These are phyloP conservation scores for Neogale vison DNA, from an alignment of 2,113 vertebrate genomes.

Conservation along the genomic window DNA sequence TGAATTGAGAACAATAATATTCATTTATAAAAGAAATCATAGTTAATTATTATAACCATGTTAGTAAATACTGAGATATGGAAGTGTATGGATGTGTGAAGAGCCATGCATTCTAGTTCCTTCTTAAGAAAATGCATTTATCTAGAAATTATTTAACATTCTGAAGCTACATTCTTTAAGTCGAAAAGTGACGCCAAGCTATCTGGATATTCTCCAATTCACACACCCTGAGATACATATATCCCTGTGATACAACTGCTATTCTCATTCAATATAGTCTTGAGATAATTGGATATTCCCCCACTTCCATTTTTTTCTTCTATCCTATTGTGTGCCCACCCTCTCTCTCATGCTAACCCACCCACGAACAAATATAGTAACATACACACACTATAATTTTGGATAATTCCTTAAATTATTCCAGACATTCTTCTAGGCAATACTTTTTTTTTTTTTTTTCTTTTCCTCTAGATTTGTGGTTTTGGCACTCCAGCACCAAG, in stretches of 20 bases:
- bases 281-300: not conserved
- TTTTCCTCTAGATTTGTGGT: conserved; percentile 1
- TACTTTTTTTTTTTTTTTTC: not conserved
- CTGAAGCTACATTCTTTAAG: conserved; percentile 72
- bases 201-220: conserved; percentile 29
- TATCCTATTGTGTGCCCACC: not conserved
- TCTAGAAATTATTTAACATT: conserved; percentile 65
- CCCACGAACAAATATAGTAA: not conserved
- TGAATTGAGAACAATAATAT: conserved; percentile 52
- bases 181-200: conserved; percentile 53
- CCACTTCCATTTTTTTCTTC: not conserved
- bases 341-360: not conserved
- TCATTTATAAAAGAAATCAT: conserved; percentile 62
- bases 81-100: not conserved
- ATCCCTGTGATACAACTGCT: not conserved
- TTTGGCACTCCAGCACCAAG: conserved; percentile 60
- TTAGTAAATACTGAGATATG: not conserved
- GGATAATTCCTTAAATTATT: conserved; percentile 51
- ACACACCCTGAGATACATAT: not conserved
- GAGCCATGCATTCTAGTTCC: not conserved
- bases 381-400: not conserved
- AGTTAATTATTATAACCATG: conserved; percentile 44
- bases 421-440: conserved; percentile 28
- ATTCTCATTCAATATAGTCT: not conserved
- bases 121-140: not conserved